phyloP scores from a whole-genome alignment of 2,888 invertebrate genomes.

The Bombylius discolor region DNA sequence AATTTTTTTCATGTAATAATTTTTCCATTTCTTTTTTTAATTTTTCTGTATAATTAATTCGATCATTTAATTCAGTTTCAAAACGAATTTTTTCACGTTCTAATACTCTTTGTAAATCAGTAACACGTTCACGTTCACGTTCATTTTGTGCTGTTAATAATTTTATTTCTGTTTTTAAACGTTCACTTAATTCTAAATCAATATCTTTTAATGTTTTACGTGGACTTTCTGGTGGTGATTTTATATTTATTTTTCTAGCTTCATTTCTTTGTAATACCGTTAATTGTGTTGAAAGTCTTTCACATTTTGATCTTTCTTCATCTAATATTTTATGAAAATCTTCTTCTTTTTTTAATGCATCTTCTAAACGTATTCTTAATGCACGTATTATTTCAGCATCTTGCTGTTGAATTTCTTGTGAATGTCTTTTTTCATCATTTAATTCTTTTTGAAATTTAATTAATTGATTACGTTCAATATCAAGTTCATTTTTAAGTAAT shows the following conservation, averaged over 20 bases:
- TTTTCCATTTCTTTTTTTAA: conserved; percentile 35
- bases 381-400: conserved; percentile 54
- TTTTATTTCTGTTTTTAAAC: conserved; percentile 40
- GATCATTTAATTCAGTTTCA: conserved; percentile 32
- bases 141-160: conserved; percentile 41
- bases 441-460: conserved; percentile 44
- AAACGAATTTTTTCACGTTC: conserved; percentile 37
- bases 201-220: conserved; percentile 30
- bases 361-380: conserved; percentile 49
- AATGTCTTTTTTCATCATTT: conserved; percentile 45
- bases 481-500: conserved; percentile 22
- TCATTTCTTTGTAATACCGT: conserved; percentile 31
- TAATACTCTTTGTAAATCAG: conserved; percentile 36
- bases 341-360: conserved; percentile 49
- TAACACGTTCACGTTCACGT: conserved; percentile 38
- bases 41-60: conserved; percentile 34
- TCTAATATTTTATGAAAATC: conserved; percentile 48
- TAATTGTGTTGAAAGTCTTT: conserved; percentile 37
- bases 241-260: conserved; percentile 28
- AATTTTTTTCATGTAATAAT: conserved; percentile 29
- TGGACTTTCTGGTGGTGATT: conserved; percentile 34
- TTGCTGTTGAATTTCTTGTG: conserved; percentile 45
- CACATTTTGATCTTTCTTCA: conserved; percentile 40
- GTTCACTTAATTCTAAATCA: conserved; percentile 39
- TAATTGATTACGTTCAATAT: conserved; percentile 41